Conservation (phyloP, 2,113 vertebrate species). For the Coturnix japonica region DNA sequence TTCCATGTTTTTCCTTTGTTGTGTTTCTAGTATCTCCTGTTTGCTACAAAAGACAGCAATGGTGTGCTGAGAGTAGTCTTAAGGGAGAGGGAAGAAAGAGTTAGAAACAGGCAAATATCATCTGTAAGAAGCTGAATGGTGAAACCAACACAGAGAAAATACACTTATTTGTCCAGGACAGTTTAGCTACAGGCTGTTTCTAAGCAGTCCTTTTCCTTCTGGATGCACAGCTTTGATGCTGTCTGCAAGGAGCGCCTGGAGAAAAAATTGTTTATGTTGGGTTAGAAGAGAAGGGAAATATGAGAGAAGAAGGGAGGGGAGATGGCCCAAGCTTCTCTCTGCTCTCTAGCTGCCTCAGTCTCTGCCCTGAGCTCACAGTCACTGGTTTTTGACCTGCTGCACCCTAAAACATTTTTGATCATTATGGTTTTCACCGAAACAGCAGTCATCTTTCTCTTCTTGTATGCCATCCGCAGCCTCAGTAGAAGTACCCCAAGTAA, state of each 20-base stretch:
- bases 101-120: not conserved
- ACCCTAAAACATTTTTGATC: not conserved
- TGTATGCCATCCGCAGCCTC: accelerated
- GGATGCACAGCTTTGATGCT: constrained; percentile 31
- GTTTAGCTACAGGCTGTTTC: constrained; percentile 28
- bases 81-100: not conserved
- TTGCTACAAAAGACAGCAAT: not conserved
- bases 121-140: not conserved
- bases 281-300: constrained; percentile 8
- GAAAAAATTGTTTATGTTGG: not conserved
- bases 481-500: not conserved
- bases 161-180: not conserved
- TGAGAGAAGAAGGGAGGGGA: not conserved
- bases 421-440: not conserved
- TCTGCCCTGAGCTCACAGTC: not conserved
- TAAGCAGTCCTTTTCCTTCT: constrained; percentile 47
- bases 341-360: not conserved
- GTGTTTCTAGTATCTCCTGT: not conserved
- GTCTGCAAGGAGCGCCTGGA: not conserved
- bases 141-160: not conserved
- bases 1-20: not conserved
- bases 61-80: not conserved
- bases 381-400: not conserved
- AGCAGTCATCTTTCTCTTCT: not conserved
- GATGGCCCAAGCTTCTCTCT: not conserved